Conservation (phyloP, 1,140 invertebrate genomes). For the Neotoxoptera formosana region DNA sequence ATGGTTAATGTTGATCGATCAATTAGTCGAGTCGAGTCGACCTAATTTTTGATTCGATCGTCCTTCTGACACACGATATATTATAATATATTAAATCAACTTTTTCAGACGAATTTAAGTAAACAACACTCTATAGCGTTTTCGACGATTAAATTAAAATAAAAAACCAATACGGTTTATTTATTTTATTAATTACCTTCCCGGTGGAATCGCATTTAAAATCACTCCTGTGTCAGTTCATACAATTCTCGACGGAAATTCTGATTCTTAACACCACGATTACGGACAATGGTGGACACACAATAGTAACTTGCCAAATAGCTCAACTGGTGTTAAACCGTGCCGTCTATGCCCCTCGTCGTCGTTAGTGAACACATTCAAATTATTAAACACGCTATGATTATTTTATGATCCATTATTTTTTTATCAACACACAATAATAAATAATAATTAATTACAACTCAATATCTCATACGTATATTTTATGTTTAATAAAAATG, state of each 20-base stretch:
- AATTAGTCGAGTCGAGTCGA: not conserved
- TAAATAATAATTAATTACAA: not conserved
- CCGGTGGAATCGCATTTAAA: not conserved
- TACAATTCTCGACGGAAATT: not conserved
- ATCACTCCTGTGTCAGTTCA: not conserved
- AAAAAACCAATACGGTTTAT: not conserved
- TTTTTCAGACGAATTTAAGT: not conserved
- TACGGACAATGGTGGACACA: not conserved
- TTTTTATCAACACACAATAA: not conserved
- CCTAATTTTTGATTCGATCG: not conserved
- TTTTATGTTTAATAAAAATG: no score
- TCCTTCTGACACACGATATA: not conserved
- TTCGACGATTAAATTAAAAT: not conserved
- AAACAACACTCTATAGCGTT: conserved; percentile 1
- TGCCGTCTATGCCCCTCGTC: not conserved
- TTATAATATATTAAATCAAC: not conserved
- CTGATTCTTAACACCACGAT: not conserved
- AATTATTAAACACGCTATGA: not conserved
- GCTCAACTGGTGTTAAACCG: not conserved
- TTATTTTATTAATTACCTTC: not conserved
- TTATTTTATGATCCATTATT: not conserved
- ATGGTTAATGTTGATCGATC: not conserved
- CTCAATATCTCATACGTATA: not conserved
- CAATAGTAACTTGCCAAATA: not conserved
- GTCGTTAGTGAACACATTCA: not conserved